Conservation (phyloP, 1,140 invertebrate genomes). For the Nasonia vitripennis region DNA sequence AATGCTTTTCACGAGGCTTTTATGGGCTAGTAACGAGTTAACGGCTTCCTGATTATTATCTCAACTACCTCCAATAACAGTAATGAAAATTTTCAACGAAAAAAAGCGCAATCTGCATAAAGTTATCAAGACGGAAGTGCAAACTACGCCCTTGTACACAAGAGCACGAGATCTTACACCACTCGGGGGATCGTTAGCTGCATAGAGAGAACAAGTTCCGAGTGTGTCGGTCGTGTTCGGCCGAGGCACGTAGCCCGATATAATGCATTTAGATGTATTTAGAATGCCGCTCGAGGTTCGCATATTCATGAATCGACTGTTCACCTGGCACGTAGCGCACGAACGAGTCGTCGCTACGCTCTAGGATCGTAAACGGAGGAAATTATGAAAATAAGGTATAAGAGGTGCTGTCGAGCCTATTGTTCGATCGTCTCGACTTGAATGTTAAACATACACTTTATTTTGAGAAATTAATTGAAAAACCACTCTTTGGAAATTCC, state of each 20-base stretch:
- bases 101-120: slow-evolving; percentile 3
- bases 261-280: slow-evolving; percentile 58
- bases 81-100: too few species aligned
- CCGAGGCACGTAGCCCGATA: slow-evolving; percentile 19
- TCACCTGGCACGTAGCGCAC: background rate
- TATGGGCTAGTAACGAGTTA: too few species aligned
- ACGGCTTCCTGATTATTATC: too few species aligned
- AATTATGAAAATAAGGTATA: background rate
- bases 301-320: slow-evolving; percentile 58
- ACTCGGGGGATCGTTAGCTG: background rate
- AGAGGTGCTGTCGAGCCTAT: background rate
- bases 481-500: background rate
- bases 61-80: too few species aligned
- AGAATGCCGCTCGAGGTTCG: slow-evolving; percentile 53
- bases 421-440: too few species aligned
- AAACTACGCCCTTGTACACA: background rate
- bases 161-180: background rate
- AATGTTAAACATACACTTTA: too few species aligned
- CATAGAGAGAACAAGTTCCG: background rate
- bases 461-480: background rate
- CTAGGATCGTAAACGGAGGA: background rate
- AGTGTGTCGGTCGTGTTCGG: background rate
- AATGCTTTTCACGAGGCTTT: too few species aligned
- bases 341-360: background rate
- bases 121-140: background rate